A percentile compares a stretch with the other conserved stretches of the same genome.
Conservation (phyloP, 2,888 invertebrate species). For the Sabatieria punctata region DNA sequence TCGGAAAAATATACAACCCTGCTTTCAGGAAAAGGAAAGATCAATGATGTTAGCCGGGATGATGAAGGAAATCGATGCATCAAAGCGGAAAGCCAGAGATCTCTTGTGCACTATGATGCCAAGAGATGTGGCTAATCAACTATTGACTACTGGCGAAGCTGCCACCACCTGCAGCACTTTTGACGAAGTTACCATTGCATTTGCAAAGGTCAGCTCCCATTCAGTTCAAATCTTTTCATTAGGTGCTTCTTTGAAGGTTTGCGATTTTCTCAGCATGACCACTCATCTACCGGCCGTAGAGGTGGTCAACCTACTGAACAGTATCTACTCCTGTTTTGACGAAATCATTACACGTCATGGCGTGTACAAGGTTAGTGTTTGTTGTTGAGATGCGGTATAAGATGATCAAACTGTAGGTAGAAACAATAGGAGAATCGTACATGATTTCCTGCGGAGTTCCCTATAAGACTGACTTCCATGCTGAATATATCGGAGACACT, state of each 20-base stretch:
- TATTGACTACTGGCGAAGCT: constrained; percentile 47
- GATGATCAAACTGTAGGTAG: constrained; percentile 11
- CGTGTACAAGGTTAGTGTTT: constrained; percentile 65
- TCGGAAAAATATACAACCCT: no score
- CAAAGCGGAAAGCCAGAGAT: constrained; percentile 87
- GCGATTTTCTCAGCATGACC: constrained; percentile 73
- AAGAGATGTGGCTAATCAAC: constrained; percentile 79
- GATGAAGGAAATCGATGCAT: constrained; percentile 82
- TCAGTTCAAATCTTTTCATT: neutral
- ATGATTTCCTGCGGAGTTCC: constrained; percentile 21
- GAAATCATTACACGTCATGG: constrained; percentile 73
- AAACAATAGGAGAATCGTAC: constrained; percentile 21
- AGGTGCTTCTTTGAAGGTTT: constrained; percentile 8
- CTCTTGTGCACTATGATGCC: constrained; percentile 96
- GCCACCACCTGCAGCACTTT: constrained; percentile 54
- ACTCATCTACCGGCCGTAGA: constrained; percentile 88
- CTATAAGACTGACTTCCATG: constrained; percentile 11
- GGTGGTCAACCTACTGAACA: constrained; percentile 85
- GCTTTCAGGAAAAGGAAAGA: constrained; percentile 70
- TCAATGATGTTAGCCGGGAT: constrained; percentile 86
- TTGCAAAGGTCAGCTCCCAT: constrained; percentile 82
- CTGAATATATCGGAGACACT: constrained; percentile 17
- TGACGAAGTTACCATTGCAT: constrained; percentile 80
- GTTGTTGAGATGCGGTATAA: neutral
- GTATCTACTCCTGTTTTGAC: constrained; percentile 47